Base-by-base conservation (phyloP, 2,888 invertebrate genomes). In the Drosophila kambysellisi region DNA sequence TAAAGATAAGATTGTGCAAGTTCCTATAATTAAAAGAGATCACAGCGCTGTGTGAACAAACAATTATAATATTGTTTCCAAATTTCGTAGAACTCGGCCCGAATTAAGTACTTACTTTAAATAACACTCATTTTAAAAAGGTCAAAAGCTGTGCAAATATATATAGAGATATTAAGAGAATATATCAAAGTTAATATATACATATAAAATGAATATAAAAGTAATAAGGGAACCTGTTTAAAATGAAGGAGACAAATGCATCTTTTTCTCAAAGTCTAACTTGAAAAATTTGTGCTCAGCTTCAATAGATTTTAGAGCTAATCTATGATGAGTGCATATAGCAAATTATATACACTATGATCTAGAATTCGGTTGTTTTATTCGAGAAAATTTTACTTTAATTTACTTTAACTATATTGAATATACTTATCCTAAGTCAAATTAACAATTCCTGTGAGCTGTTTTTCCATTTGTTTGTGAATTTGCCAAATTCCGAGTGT, bases 1-100 rank as follows among this genome's bases (percentile, higher is more conserved):
- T 30, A 20, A n/a, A 39, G 65, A 66, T 66, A 66, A 66, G 63
- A 63, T 63, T 63, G 41, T 8, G 35, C 41, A 63, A 64, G 50
- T 60, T 50, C 25, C 25, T 25, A 39, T 60, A 65, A 51, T 41
- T 60, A 39, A 37, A 63, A 66, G 17, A 52, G 63, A 52, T 66
- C 52, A 20, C 46, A 46, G 7, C 20, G 46, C 2, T 46, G 46
- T 46, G 20, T 20, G 20, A 46, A 66, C 32, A 20, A 17, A n/a
- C 1, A n/a, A 4, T 48, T 9, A 48, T 20, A 46, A 46, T 20
- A 12, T 46, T 20, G 46, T 46, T 8, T 4, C 15, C 7, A 15
- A 46, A 46, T 25, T 46, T 46, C 15, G 2, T 4, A 8, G 25
- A 46, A 15, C 12, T 25, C 2, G 7, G 12, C 4, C 0, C 20